Evolutionary conservation across 1,140 invertebrate genomes (phyloP).

Genomic region (Anastrepha ludens): DNA sequence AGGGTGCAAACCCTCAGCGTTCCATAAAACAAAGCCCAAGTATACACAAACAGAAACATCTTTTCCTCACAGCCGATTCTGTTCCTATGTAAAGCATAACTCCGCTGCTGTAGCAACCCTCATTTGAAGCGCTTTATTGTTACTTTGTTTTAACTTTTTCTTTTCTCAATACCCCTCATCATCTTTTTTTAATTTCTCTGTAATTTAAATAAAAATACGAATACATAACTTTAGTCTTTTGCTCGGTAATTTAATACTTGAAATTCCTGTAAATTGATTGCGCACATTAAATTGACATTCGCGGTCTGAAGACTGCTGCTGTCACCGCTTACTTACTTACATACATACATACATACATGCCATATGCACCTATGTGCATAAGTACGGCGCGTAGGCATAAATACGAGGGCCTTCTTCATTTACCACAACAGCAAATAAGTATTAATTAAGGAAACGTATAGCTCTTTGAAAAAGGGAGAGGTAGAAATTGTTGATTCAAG

Average conservation of each 20-base stretch:
- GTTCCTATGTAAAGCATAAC: too few relatives aligned
- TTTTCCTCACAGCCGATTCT: too few relatives aligned
- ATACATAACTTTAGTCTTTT: background rate
- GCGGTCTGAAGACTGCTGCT: background rate
- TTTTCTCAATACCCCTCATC: background rate
- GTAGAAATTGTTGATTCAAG: background rate
- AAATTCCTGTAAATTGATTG: slow-evolving; percentile 33
- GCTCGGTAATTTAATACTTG: slow-evolving; percentile 30
- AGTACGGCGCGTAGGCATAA: background rate
- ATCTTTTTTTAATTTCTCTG: background rate
- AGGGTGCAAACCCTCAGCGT: too few relatives aligned
- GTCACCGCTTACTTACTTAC: background rate
- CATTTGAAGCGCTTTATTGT: too few relatives aligned
- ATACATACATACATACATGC: background rate
- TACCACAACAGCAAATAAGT: slow-evolving; percentile 22
- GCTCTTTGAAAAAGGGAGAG: slow-evolving; percentile 22
- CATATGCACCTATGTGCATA: background rate
- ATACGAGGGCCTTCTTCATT: background rate
- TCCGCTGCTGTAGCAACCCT: too few relatives aligned
- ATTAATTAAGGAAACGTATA: slow-evolving; percentile 31
- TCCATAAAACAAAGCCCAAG: too few relatives aligned
- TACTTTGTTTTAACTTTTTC: background rate
- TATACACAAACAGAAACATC: too few relatives aligned
- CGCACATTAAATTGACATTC: slow-evolving; percentile 47
- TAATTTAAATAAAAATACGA: background rate